Evolutionary conservation across 2,888 invertebrate genomes (phyloP).

Genomic region (Thymelicus lineola): DNA sequence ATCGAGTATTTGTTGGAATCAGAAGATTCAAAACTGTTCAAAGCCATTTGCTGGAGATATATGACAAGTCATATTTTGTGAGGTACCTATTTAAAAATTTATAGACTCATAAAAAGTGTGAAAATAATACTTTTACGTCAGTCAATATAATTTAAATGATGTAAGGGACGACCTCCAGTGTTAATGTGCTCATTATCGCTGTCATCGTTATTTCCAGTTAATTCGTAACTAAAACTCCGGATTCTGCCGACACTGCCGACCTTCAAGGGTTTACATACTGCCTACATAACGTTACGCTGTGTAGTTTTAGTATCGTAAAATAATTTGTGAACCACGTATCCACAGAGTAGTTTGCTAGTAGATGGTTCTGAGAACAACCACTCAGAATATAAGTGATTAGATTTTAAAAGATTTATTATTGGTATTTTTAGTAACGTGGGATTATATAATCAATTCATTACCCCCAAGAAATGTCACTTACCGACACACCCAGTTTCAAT

Average conservation of each 20-base stretch:
- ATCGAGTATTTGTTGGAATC: no score
- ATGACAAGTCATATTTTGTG: background rate
- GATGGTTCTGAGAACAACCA: background rate
- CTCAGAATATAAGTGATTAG: background rate
- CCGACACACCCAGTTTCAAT: no score
- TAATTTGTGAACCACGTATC: conserved; percentile 42
- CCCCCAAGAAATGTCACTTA: no score
- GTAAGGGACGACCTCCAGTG: background rate
- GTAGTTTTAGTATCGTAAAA: conserved; percentile 54
- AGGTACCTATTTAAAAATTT: conserved; percentile 38
- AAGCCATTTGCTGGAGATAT: no score
- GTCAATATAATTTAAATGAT: no score
- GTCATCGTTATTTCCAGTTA: conserved; percentile 13
- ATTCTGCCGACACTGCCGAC: conserved; percentile 45
- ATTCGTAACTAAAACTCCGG: conserved; percentile 40
- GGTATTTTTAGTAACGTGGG: no score
- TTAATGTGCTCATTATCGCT: conserved; percentile 11
- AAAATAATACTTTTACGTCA: no score
- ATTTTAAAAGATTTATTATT: no score
- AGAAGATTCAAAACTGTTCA: no score
- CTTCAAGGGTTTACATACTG: conserved; percentile 52
- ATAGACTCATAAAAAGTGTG: no score
- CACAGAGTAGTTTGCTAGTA: conserved; percentile 27
- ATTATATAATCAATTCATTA: no score
- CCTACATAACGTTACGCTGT: conserved; percentile 46